Evolutionary conservation across 2,888 invertebrate genomes (phyloP).

Genomic region (Ormyrus nitidulus): DNA sequence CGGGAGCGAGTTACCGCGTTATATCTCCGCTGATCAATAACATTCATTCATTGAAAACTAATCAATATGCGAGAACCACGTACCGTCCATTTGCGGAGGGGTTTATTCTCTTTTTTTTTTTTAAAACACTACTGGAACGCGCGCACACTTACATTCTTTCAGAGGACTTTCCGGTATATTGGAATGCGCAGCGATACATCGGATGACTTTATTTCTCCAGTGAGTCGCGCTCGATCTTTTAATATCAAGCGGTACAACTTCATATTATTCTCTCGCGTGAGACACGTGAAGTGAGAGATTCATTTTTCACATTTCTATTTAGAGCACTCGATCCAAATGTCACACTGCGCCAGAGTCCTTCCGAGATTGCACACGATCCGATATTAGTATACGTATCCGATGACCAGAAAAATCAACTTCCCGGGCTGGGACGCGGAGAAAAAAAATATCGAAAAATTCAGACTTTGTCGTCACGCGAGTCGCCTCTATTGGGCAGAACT

Average conservation of each 20-base stretch:
- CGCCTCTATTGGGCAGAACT: too few species aligned
- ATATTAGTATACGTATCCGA: not conserved
- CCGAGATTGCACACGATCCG: conserved; percentile 7
- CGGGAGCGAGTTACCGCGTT: too few species aligned
- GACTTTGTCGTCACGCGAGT: too few species aligned
- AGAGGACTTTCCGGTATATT: not conserved
- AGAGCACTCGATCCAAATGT: conserved; percentile 40
- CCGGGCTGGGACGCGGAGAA: too few species aligned
- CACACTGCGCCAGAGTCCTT: conserved; percentile 32
- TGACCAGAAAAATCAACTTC: not conserved
- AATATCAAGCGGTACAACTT: conserved; percentile 26
- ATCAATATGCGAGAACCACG: too few species aligned
- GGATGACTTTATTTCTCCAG: not conserved
- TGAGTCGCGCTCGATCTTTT: conserved; percentile 6
- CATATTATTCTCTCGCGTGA: conserved; percentile 23
- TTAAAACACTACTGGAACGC: too few species aligned
- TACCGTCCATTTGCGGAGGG: too few species aligned
- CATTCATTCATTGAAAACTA: too few species aligned
- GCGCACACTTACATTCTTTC: too few species aligned
- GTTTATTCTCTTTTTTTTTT: too few species aligned
- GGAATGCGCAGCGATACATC: not conserved
- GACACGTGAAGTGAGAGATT: conserved; percentile 21
- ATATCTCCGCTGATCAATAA: too few species aligned
- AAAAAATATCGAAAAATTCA: too few species aligned
- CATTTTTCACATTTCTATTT: conserved; percentile 37